phyloP scores from a whole-genome alignment of 2,888 invertebrate genomes.

The Erebia palarica region DNA sequence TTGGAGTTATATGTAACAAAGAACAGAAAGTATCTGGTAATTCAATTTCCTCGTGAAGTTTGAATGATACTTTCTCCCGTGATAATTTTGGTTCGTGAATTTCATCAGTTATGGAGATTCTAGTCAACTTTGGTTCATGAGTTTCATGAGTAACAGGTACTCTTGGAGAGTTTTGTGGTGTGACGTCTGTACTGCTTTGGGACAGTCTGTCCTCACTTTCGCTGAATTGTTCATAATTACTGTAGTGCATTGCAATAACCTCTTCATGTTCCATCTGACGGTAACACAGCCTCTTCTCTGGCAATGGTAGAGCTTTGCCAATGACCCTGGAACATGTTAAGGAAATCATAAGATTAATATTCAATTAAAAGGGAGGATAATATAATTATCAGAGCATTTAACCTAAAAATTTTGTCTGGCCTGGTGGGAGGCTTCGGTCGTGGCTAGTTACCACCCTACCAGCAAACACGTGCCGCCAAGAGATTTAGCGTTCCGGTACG shows the following conservation, averaged over 20 bases:
- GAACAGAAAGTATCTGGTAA: slow-evolving; percentile 70
- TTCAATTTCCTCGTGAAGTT: slow-evolving; percentile 55
- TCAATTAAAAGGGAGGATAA: too few relatives aligned
- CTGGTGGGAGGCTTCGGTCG: too few relatives aligned
- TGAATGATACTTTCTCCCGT: slow-evolving; percentile 50
- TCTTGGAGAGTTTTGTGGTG: slow-evolving; percentile 73
- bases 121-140: slow-evolving; percentile 52
- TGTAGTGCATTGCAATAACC: slow-evolving; percentile 73
- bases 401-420: too few relatives aligned
- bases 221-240: slow-evolving; percentile 69
- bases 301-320: slow-evolving; percentile 65
- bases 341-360: background rate
- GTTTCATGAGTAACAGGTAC: slow-evolving; percentile 56
- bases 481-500: too few relatives aligned
- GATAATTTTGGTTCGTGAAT: slow-evolving; percentile 53
- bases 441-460: too few relatives aligned
- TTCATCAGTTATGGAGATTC: slow-evolving; percentile 58
- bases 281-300: slow-evolving; percentile 59
- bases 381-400: too few relatives aligned
- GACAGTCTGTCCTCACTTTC: slow-evolving; percentile 74
- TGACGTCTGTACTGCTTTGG: slow-evolving; percentile 73
- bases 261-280: slow-evolving; percentile 73
- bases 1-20: slow-evolving; percentile 72
- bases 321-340: slow-evolving; percentile 56
- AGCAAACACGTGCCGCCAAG: too few relatives aligned